Conservation (phyloP, 2,113 vertebrate species). For the Balaeniceps rex region DNA sequence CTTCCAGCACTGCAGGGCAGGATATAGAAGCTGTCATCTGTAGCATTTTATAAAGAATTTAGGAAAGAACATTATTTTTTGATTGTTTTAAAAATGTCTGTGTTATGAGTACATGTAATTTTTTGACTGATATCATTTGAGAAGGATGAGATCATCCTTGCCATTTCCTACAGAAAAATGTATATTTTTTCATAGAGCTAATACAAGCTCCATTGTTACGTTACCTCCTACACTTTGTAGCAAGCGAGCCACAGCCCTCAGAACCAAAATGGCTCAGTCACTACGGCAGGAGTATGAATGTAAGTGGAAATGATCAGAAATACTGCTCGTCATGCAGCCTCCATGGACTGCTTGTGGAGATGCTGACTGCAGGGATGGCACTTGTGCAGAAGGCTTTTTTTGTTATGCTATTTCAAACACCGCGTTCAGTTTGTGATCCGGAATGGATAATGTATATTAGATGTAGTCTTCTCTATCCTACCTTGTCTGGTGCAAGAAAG, state of each 20-base stretch:
- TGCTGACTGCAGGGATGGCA: background rate
- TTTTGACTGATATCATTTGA: background rate
- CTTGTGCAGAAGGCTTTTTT: background rate
- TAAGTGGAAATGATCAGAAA: background rate
- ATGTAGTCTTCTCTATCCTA: background rate
- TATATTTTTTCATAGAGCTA: background rate
- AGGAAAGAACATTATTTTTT: background rate
- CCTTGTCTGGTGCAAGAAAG: background rate
- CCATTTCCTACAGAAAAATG: background rate
- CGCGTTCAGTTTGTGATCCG: background rate
- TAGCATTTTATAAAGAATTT: background rate
- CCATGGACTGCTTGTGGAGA: background rate
- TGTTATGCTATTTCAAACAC: background rate
- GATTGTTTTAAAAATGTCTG: background rate
- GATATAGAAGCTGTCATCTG: background rate
- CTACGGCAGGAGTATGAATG: accelerated
- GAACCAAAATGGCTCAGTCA: background rate
- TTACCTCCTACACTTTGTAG: background rate
- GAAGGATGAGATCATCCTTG: background rate
- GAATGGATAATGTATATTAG: background rate
- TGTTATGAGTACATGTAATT: background rate
- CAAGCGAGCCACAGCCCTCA: background rate
- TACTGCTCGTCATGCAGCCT: background rate
- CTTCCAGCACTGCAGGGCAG: background rate
- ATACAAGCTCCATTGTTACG: background rate